These are phyloP conservation scores for Atta colombica DNA, from an alignment of 1,140 invertebrate genomes.

Conservation along the genomic window DNA sequence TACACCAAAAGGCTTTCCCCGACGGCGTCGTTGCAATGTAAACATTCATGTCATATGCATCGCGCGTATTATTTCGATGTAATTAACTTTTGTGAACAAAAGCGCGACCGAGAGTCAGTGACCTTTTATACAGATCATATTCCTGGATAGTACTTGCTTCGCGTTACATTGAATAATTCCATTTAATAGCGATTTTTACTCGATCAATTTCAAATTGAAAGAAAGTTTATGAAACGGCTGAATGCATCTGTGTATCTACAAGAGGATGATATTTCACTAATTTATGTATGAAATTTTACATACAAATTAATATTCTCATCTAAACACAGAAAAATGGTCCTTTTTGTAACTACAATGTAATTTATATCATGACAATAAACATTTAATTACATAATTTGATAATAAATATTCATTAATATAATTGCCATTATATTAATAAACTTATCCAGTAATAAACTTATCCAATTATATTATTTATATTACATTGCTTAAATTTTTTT, in stretches of 20 bases:
- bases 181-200: slow-evolving; percentile 43
- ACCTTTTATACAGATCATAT: slow-evolving; percentile 28
- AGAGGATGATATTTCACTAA: neutral
- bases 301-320: neutral
- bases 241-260: neutral
- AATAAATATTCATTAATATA: neutral
- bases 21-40: slow-evolving; percentile 28
- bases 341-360: neutral
- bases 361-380: neutral
- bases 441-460: too few species aligned
- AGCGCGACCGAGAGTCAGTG: slow-evolving; percentile 24
- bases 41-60: slow-evolving; percentile 35
- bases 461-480: too few species aligned
- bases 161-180: slow-evolving; percentile 25
- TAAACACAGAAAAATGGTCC: neutral
- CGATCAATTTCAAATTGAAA: slow-evolving; percentile 22
- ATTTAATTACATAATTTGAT: neutral
- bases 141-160: neutral
- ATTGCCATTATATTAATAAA: neutral
- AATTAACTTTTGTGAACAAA: slow-evolving; percentile 54
- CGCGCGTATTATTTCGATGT: slow-evolving; percentile 50
- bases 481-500: too few species aligned
- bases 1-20: slow-evolving; percentile 14
- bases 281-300: slow-evolving; percentile 6
- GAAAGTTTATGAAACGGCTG: neutral